These are phyloP conservation scores for Schizaphis graminum DNA, from an alignment of 2,888 invertebrate species.

Conservation along the genomic window DNA sequence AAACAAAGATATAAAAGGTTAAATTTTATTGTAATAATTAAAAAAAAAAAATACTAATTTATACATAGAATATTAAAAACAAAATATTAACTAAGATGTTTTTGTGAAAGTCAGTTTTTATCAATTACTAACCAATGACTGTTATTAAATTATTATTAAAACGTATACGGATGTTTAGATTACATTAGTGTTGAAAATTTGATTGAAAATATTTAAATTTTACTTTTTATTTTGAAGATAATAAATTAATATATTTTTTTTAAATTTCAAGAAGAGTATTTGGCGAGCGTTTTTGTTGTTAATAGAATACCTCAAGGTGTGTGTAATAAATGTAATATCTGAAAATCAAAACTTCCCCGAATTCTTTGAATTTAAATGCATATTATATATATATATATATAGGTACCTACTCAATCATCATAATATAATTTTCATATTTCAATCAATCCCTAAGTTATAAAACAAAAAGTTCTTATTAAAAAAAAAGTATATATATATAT, in stretches of 20 bases:
- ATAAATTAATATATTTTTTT: neutral
- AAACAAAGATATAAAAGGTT: neutral
- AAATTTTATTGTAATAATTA: neutral
- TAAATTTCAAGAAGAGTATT: neutral
- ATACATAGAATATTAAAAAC: neutral
- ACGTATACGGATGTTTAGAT: neutral
- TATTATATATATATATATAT: too few species aligned
- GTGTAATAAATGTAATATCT: too few species aligned
- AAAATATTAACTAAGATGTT: neutral
- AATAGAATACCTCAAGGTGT: neutral
- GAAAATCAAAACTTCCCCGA: neutral
- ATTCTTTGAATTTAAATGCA: neutral
- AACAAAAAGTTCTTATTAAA: neutral
- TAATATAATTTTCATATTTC: slow-evolving; percentile 19
- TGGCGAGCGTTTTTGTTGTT: neutral
- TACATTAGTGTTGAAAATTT: neutral
- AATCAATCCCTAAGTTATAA: neutral
- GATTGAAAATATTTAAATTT: neutral
- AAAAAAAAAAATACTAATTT: neutral
- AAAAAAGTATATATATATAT: neutral
- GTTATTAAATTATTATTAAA: neutral
- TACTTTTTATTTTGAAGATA: neutral
- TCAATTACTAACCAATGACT: neutral
- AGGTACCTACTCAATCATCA: neutral
- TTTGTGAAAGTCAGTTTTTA: neutral